Base-by-base conservation (phyloP, 2,797 vertebrate species). In the Lepilemur ruficaudatus region DNA sequence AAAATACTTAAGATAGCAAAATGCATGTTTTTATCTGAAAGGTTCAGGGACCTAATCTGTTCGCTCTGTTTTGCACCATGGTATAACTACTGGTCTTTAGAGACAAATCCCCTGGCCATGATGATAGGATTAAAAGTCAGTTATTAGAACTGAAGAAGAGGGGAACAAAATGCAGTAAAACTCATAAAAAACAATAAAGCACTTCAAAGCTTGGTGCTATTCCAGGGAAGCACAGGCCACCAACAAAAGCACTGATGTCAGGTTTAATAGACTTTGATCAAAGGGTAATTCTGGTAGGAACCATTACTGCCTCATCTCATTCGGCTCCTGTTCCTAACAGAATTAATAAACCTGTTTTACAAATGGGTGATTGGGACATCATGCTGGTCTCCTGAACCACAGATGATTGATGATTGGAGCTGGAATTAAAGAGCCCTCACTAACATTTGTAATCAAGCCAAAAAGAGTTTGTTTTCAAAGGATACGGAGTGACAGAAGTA, bases 41-140 rank as follows among this genome's bases (percentile, higher is more conserved):
- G 57, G 73, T 78, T 95, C 69, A 94, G 63, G 67, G 57, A 80
- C 72, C 78, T 86, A 75, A 95, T 84, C 70, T 55, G 79, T 70
- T 84, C 75, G 84, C 78, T 89, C n/a, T 72, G 14, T 59, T 95
- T 92, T 80, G 25, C 22, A 81, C 67, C 30, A 55, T 0, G 6
- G 79, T 91, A 93, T n/a, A 96, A 91, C 43, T 61, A 70, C 43
- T 67, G 18, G 52, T 95, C 38, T 89, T 94, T 48, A 43, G 80
- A 96, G 90, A 93, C 41, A 96, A 96, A 96, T 95, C 61, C 72
- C 80, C 59, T 87, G 48, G 61, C 70, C 65, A 70, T 30, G 59
- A 88, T 70, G 93, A 91, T 22, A 92, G 91, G 83, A 93, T 88
- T 97, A 94, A 91, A 97, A 96, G 90, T 70, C 67, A 93, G 87